Evolutionary conservation across 2,797 vertebrate genomes (phyloP).

Genomic region (Eulemur coronatus): DNA sequence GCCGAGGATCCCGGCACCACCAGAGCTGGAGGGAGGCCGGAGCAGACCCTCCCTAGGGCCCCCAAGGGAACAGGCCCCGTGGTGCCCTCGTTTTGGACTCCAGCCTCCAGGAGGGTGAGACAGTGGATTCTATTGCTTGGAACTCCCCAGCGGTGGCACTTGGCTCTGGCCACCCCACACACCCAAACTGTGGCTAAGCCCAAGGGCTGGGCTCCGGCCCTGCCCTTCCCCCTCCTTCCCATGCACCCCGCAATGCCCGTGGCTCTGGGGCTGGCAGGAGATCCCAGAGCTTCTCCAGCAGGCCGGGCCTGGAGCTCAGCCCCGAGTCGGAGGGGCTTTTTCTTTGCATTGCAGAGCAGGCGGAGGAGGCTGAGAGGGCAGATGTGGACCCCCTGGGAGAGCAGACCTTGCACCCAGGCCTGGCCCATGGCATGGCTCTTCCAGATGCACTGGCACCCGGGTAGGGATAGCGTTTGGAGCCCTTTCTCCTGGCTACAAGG

Average conservation of each 20-base stretch:
- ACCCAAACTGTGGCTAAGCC: not conserved
- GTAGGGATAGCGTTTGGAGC: fast-evolving
- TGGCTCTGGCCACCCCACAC: fast-evolving
- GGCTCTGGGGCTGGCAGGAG: not conserved
- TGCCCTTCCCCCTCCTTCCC: fast-evolving
- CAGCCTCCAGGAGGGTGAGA: not conserved
- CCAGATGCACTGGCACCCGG: slow-evolving; percentile 60
- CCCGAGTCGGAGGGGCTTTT: slow-evolving; percentile 10
- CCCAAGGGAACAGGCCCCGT: too few species aligned
- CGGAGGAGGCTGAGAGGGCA: slow-evolving; percentile 10
- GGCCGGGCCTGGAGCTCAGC: not conserved
- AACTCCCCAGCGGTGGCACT: not conserved
- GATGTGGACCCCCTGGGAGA: slow-evolving; percentile 7
- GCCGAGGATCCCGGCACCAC: not conserved
- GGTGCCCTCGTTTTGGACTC: fast-evolving
- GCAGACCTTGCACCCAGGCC: slow-evolving; percentile 20
- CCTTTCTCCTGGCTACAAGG: not conserved
- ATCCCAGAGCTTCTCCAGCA: too few species aligned
- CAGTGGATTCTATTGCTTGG: fast-evolving
- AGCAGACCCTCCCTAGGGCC: not conserved
- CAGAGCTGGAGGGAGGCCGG: too few species aligned
- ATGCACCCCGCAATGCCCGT: fast-evolving
- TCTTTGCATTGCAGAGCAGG: slow-evolving; percentile 63
- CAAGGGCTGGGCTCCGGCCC: not conserved
- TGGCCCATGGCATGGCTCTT: slow-evolving; percentile 50